Evolutionary conservation across 2,888 invertebrate species (phyloP), one percentile per base, ranked within the genome.

Genomic region (Steinernema scapterisci): DNA sequence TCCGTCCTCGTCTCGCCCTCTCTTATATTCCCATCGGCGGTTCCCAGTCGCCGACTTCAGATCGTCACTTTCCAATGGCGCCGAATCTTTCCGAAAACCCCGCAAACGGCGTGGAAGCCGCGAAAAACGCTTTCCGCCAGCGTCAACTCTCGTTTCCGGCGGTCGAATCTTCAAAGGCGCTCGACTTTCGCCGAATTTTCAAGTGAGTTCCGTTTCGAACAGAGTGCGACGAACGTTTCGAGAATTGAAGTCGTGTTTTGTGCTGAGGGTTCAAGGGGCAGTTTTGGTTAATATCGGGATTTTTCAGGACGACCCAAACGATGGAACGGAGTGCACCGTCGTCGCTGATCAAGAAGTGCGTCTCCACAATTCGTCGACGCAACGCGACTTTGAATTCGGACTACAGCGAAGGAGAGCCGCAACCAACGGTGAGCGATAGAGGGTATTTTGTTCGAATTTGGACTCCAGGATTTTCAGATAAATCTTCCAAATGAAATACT

Each of bases 111-210:
- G 38, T 38, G 5, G 38, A 38, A 38, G 38, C 38, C 38, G 38
- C 38, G 38, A 38, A 38, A 38, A 38, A 38, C 5, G 31, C 19
- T n/a, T 63, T 63, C 63, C 63, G 63, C 63, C 63, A 27, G 38
- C 63, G 63, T 2, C 27, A 63, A 13, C 27, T 25, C 63, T 63
- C 63, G 11, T 63, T 63, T 27, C 63, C 63, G 16, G 63, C 63
- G 16, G 31, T 31, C 31, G 63, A 38, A 25, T 63, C 63, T 1
- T 63, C 63, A 31, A 63, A 63, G 27, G 27, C 31, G 16, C 63
- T 38, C 31, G 38, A 63, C 63, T 63, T 63, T 16, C 27, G 63
- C 1, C 63, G 38, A 3, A 25, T 63, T 27, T 63, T 63, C 63
- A 63, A 63, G 63, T 31, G 19, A 63, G 63, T 63, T 6, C n/a